Percentiles rank a stretch among this genome's conserved stretches.
Conservation (phyloP, 1,140 invertebrate species). For the Wiebesia pumilae region DNA sequence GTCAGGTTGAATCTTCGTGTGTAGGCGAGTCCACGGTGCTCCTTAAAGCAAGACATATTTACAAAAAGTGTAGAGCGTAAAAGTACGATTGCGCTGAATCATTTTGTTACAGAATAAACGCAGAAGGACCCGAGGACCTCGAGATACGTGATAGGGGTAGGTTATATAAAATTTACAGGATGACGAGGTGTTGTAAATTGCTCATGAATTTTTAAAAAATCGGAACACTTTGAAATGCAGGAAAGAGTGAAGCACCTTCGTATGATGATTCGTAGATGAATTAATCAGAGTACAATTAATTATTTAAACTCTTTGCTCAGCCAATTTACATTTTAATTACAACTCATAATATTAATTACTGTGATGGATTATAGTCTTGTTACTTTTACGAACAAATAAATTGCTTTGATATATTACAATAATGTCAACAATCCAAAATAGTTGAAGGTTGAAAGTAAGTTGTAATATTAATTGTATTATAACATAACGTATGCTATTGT, state of each 20-base stretch:
- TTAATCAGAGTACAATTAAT: background rate
- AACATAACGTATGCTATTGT: no score
- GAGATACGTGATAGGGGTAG: background rate
- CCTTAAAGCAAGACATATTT: background rate
- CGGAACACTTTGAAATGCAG: background rate
- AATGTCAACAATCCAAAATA: no score
- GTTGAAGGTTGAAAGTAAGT: no score
- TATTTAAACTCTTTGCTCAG: background rate
- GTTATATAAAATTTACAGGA: conserved; percentile 6
- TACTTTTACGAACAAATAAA: no score
- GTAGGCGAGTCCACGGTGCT: background rate
- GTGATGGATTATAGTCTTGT: no score
- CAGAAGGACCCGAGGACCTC: background rate
- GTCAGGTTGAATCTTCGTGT: background rate
- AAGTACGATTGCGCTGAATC: background rate
- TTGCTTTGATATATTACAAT: no score
- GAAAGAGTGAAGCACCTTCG: background rate
- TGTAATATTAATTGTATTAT: no score
- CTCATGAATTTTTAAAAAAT: background rate
- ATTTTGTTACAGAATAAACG: conserved; percentile 1
- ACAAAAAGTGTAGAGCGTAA: background rate
- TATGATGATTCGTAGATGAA: background rate
- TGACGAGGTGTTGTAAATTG: background rate
- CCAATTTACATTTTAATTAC: background rate
- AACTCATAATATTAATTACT: background rate